phyloP scores from a whole-genome alignment of 2,113 vertebrate genomes.

The Phoxinus phoxinus region DNA sequence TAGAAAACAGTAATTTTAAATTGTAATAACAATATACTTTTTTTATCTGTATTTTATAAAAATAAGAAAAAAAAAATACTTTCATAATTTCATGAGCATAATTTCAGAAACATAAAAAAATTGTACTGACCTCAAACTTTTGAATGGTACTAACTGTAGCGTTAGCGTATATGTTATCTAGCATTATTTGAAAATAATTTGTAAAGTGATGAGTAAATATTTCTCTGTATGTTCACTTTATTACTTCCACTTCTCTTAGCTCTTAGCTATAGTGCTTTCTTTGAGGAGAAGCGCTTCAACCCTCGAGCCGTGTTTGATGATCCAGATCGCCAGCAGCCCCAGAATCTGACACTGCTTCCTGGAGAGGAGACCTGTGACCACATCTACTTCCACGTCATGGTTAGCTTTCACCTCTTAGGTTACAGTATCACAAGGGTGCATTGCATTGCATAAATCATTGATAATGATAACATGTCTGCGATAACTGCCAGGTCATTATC shows the following conservation, averaged over 20 bases:
- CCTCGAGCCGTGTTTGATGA: slow-evolving; percentile 88
- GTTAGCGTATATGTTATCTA: background rate
- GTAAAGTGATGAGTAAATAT: background rate
- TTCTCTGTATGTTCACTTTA: background rate
- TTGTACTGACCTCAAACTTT: background rate
- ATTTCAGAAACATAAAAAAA: background rate
- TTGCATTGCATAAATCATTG: background rate
- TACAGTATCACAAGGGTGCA: background rate
- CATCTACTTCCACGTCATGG: slow-evolving; percentile 91
- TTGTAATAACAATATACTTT: background rate
- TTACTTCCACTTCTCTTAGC: slow-evolving; percentile 67
- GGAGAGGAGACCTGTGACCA: slow-evolving; percentile 80
- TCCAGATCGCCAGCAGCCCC: slow-evolving; percentile 70
- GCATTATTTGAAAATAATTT: background rate
- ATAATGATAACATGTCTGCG: background rate
- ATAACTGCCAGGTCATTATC: background rate
- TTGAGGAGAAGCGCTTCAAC: slow-evolving; percentile 89
- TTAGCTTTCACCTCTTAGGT: slow-evolving; percentile 68
- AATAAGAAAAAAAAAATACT: background rate
- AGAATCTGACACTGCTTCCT: slow-evolving; percentile 72
- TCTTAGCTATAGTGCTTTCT: slow-evolving; percentile 84
- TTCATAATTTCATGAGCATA: background rate
- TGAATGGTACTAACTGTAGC: too few species aligned
- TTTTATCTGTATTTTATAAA: background rate
- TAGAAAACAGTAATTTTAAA: background rate